Conservation (phyloP, 2,113 vertebrate species). For the Pluvialis apricaria region DNA sequence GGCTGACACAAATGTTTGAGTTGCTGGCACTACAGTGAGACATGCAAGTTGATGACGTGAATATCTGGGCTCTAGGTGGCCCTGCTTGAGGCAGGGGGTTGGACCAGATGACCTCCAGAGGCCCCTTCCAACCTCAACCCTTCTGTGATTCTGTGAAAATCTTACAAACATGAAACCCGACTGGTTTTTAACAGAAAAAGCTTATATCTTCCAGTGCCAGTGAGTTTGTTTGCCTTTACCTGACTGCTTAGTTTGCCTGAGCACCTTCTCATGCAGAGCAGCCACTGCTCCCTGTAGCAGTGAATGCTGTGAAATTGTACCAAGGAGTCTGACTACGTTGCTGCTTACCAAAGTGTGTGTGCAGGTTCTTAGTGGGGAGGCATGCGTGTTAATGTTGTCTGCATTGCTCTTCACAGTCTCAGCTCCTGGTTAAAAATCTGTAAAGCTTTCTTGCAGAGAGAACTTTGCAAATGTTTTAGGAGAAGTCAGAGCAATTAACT, state of each 20-base stretch:
- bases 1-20: not conserved
- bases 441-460: not conserved
- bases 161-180: not conserved
- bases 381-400: rapidly evolving
- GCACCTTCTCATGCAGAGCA: not conserved
- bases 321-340: not conserved
- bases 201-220: not conserved
- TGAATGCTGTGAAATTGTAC: not conserved
- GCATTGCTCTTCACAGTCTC: not conserved
- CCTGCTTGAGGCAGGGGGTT: not conserved
- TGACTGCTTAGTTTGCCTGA: not conserved
- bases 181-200: not conserved
- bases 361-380: not conserved
- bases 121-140: not conserved
- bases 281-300: not conserved
- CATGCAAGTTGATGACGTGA: not conserved
- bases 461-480: not conserved
- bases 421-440: not conserved
- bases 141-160: not conserved
- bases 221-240: not conserved
- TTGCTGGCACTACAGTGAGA: not conserved
- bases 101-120: not conserved
- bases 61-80: not conserved
- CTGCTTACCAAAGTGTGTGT: not conserved
- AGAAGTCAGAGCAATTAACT: not conserved